Base-by-base conservation (phyloP, 2,797 vertebrate genomes). In the Halcyon chelicuti region DNA sequence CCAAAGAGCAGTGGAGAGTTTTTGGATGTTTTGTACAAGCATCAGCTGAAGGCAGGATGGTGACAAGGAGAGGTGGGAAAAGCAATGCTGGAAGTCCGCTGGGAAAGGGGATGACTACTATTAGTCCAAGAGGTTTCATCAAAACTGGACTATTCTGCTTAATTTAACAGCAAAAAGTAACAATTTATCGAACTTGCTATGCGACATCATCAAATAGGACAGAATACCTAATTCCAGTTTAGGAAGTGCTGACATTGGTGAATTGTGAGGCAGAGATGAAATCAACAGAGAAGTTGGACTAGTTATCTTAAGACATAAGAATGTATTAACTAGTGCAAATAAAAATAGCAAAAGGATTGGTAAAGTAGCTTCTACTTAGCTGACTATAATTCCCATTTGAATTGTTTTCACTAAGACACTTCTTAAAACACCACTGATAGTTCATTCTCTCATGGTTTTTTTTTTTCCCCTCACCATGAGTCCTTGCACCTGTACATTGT, bases 231-330 rank as follows among this genome's bases (percentile, higher is more conserved):
- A 82, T 91, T 95, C 86, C 74, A 28, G 72, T 86, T 94, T 83
- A 66, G 84, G 60, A 95, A 88, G 72, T 68, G 89, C 86, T 96
- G 91, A 89, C 68, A 55, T 49, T 93, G 86, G 84, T 89, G 81
- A 86, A 79, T 91, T 91, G 84, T 40, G 81, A 95, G 81, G 91
- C 89, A 85, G 89, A 79, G 88, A 86, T 86, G 63, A 91, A 80
- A 92, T 95, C 93, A 86, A 37, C 84, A 94, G 66, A 94, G 70
- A 91, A 94, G 70, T 60, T 96, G 91, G 51, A 91, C 94, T 90
- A 86, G 70, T 88, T 93, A 68, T 90, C 93, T 88, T 79, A 70
- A 78, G 60, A 81, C 1, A 2, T 92, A 80, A 80, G 92, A 88
- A 76, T 58, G 63, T 91, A 95, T 96, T 94, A 95, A 88, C 76